These are phyloP conservation scores for Dynastes maya DNA, from an alignment of 2,888 invertebrate species.

Conservation along the genomic window DNA sequence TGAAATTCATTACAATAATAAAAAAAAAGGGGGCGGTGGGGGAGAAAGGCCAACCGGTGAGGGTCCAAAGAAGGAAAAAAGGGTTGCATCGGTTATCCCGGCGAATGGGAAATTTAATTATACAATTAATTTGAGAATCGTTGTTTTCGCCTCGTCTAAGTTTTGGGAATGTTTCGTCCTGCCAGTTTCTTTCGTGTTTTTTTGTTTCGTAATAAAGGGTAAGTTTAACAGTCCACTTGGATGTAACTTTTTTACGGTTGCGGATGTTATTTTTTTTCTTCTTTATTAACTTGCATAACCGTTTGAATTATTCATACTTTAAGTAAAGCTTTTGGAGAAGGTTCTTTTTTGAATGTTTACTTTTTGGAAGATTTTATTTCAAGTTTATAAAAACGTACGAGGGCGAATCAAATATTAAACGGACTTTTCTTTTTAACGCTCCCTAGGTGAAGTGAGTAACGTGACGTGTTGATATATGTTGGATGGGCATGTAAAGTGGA, in stretches of 20 bases:
- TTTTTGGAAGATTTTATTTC: too few relatives aligned
- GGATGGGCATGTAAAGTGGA: too few relatives aligned
- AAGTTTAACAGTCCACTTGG: background rate
- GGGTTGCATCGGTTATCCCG: slow-evolving; percentile 31
- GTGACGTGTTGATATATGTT: too few relatives aligned
- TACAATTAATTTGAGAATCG: slow-evolving; percentile 33
- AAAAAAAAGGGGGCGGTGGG: background rate
- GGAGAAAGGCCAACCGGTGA: too few relatives aligned
- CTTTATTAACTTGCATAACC: too few relatives aligned
- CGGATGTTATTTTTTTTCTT: background rate
- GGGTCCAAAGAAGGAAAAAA: background rate
- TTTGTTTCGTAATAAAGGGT: background rate
- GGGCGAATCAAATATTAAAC: too few relatives aligned
- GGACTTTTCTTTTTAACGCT: too few relatives aligned
- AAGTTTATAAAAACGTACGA: too few relatives aligned
- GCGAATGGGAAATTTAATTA: slow-evolving; percentile 43
- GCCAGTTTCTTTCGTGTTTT: background rate
- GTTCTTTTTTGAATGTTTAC: too few relatives aligned
- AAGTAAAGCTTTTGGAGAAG: too few relatives aligned
- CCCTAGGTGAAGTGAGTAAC: too few relatives aligned
- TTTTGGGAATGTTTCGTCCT: background rate
- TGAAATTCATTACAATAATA: slow-evolving; percentile 39
- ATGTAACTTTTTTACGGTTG: background rate
- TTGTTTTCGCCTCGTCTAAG: slow-evolving; percentile 8
- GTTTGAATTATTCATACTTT: too few relatives aligned